Conservation (phyloP, 2,888 invertebrate species). For the Diaphora mendica region DNA sequence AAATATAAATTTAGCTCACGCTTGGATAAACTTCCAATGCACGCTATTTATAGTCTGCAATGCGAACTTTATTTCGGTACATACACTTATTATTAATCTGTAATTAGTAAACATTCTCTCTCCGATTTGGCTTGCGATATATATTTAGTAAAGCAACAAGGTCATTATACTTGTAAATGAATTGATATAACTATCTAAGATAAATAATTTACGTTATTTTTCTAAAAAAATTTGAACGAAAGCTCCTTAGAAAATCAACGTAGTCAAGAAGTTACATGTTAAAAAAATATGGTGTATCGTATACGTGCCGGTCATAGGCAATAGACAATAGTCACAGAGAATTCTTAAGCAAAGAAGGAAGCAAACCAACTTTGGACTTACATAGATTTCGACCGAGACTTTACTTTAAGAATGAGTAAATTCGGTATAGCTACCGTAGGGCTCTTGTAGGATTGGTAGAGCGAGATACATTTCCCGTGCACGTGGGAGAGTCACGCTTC, state of each 20-base stretch:
- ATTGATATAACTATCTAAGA: neutral
- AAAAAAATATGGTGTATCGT: neutral
- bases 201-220: neutral
- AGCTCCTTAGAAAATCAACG: neutral
- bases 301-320: no score
- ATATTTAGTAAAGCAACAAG: slow-evolving; percentile 5
- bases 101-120: slow-evolving; percentile 10
- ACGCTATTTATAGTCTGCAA: neutral
- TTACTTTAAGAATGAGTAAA: no score
- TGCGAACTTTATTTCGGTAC: slow-evolving; percentile 4
- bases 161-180: slow-evolving; percentile 7
- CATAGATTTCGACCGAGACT: neutral
- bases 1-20: slow-evolving; percentile 4
- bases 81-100: slow-evolving; percentile 1
- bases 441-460: no score
- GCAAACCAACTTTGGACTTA: neutral
- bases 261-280: neutral
- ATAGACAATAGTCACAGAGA: neutral
- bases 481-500: no score
- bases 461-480: no score
- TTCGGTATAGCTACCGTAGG: neutral
- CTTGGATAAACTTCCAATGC: slow-evolving; percentile 3
- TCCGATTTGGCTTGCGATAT: slow-evolving; percentile 8
- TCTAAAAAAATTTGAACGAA: neutral
- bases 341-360: neutral